Evolutionary conservation across 2,113 vertebrate genomes (phyloP), one percentile per base, ranked within the genome.

Genomic region (Festucalex cinctus): DNA sequence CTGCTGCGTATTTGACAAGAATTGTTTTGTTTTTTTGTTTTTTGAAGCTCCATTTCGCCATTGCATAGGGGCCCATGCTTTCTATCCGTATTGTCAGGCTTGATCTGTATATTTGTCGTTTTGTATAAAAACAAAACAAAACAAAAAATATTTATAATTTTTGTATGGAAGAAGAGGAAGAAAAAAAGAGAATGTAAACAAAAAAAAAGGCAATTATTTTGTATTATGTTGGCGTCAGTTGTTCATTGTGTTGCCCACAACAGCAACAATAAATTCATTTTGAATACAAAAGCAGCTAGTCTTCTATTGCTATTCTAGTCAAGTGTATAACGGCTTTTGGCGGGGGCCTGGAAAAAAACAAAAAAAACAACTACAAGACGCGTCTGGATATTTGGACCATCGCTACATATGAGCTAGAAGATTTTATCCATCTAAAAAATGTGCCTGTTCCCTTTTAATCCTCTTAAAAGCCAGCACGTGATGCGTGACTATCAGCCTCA

Each of bases 131-230:
- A 46, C 32, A 88, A 81, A 68, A 65, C 85, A 88, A 88, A 89
- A 88, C 79, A 82, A 83, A 87, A 90, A 88, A 91, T 91, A 92
- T 91, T 92, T 91, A 90, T 92, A 91, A 91, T 90, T 92, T 91
- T 92, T 93, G 83, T 92, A 93, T 87, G 81, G 76, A 89, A 32
- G 80, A 83, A 74, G 86, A 87, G 76, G 36, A 68, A 65, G 68
- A 63, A 75, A 56, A 39, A 62, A 78, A 63, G 75, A 28, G 61
- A 64, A 20, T 17, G 8, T n/a, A 74, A 61, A 75, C 79, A 81
- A 24, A 7, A n/a, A 78, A 80, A 81, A 82, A 79, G 69, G 61
- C 85, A 84, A 83, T 85, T 76, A 86, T 89, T 91, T 89, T 91
- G 91, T 91, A 90, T 91, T 90, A 86, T 89, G 82, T 91, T 90